Conservation (phyloP, 2,113 vertebrate genomes). For the Chlorocebus sabaeus region DNA sequence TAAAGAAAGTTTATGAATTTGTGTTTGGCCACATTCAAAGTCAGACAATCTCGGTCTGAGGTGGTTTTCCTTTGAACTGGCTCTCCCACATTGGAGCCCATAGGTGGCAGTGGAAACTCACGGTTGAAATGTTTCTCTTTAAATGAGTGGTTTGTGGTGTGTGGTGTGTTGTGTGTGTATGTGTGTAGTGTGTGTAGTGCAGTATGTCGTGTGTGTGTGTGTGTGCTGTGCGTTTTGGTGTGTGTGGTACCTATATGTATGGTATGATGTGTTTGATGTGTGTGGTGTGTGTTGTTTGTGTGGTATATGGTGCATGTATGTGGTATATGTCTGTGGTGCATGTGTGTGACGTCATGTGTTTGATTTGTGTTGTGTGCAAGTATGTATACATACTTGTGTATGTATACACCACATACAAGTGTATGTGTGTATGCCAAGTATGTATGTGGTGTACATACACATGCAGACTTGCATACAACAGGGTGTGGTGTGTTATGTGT, state of each 20-base stretch:
- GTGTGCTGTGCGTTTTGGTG: not conserved
- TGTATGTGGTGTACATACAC: not conserved
- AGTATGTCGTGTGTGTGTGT: not conserved
- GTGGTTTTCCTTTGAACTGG: not conserved
- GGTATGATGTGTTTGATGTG: not conserved
- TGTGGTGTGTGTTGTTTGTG: not conserved
- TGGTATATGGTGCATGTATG: not conserved
- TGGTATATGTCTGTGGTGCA: not conserved
- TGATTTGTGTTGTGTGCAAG: not conserved
- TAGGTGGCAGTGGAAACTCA: conserved; percentile 47
- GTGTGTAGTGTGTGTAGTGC: not conserved
- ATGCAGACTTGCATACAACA: not conserved
- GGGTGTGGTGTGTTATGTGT: not conserved
- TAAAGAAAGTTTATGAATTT: no score
- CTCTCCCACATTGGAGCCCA: not conserved
- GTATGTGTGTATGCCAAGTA: no score
- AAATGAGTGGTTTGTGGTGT: no score
- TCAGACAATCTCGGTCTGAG: not conserved
- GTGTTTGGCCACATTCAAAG: no score
- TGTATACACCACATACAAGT: not conserved
- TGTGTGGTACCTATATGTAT: not conserved
- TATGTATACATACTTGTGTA: not conserved
- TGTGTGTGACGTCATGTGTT: not conserved
- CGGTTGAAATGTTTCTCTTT: not conserved
- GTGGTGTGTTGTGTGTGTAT: not conserved